Conservation (phyloP, 2,797 vertebrate genomes). For the Mormyrus proboscirostris region DNA sequence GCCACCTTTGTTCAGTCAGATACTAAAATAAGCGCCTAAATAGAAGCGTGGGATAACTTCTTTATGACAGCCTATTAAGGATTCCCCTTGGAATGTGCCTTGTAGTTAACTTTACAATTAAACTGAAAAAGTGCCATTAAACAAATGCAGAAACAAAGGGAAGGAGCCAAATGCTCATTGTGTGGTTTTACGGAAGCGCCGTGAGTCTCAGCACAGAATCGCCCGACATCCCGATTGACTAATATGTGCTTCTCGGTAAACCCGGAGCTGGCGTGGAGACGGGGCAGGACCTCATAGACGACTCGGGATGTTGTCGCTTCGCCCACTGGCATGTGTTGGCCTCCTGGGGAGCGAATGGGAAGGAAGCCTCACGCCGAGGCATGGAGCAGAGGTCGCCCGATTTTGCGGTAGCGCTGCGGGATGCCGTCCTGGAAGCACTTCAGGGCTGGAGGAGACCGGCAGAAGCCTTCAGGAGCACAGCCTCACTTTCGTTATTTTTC, state of each 20-base stretch:
- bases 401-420: background rate
- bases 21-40: slow-evolving; percentile 11
- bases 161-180: background rate
- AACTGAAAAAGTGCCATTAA: background rate
- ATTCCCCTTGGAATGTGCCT: background rate
- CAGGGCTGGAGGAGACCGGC: background rate
- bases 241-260: background rate
- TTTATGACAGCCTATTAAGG: background rate
- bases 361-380: background rate
- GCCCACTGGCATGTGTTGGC: background rate
- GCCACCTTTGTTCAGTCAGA: background rate
- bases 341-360: background rate
- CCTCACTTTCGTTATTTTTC: background rate
- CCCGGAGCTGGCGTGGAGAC: background rate
- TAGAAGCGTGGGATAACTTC: background rate
- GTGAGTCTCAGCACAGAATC: background rate
- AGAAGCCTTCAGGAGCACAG: background rate
- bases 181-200: background rate
- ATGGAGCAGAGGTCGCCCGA: background rate
- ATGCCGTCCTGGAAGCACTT: background rate
- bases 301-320: background rate
- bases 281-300: background rate
- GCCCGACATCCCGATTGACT: background rate
- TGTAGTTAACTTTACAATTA: background rate
- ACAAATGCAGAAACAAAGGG: background rate